Base-by-base conservation (phyloP, 2,113 vertebrate species). In the Marmota monax region DNA sequence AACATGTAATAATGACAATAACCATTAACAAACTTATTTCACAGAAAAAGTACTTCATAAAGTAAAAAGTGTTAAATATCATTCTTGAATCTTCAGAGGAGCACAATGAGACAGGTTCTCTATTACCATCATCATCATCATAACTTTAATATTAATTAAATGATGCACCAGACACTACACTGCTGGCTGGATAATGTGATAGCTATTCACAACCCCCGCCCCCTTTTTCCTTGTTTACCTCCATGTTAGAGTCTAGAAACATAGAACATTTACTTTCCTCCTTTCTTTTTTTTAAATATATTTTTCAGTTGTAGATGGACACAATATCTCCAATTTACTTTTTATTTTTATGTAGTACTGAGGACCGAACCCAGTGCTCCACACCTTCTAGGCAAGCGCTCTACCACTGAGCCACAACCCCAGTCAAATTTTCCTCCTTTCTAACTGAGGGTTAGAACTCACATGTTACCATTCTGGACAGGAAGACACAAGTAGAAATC, bases 1-100 rank as follows among this genome's bases (percentile, higher is more conserved):
- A 94, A 69, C 25, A 91, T 65, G 39, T 27, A 95, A 84, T 39
- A 96, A 73, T 23, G 91, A 58, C 9, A 88, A 80, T n/a, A 85
- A 76, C 37, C 65, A 87, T 29, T 14, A 97, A 88, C 34, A 86
- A 84, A 53, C 4, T 80, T 58, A n/a, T 89, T 78, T 79, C 0
- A 73, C 22, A 56, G 32, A 22, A 74, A 85, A 95, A 95, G 53
- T 22, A 88, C 16, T 90, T 82, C 0, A 17, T 56, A 61, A 94
- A 93, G 25, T 29, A 76, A 37, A 67, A 88, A 53, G 92, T 69
- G 42, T 84, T 86, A 93, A 88, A 22, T 79, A 79, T 18, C 27
- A 22, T 18, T 78, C 29, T 65, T 72, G 18, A 76, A 48, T 88
- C 61, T 84, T 87, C 29, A 89, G 51, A 82, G 84, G 13, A 84